Evolutionary conservation across 2,797 vertebrate species (phyloP), one percentile per base, ranked within the genome.

Genomic region (Coregonus suidteri): DNA sequence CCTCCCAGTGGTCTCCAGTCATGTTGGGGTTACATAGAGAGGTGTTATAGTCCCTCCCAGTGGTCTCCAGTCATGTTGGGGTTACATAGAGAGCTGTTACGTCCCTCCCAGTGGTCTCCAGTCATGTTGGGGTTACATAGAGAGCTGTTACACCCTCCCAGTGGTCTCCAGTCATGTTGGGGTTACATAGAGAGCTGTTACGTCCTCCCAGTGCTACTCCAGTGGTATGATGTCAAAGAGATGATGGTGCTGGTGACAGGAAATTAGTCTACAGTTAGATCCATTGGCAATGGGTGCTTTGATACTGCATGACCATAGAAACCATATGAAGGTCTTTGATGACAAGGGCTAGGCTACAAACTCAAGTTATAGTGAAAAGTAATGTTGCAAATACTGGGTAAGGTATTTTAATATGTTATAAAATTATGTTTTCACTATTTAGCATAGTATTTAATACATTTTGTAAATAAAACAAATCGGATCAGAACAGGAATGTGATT

Each of bases 81-180:
- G 4, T 53, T 14, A 14, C 14, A 53, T 4, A 53, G 3, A 53
- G 13, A 53, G 15, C 52, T 13, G 52, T 53, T 53, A 16, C 14
- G 3, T 4, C 52, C n/a, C 52, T 53, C 52, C 13, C 13, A 53
- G 52, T 75, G 78, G 74, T 88, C 15, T 53, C 13, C 52, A 53
- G 52, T 53, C 35, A 53, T 13, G 52, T 14, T 53, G 52, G 15
- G 13, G 52, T 53, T 15, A 53, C 1, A 37, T 37, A 37, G 35
- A 53, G 11, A 53, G 15, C 1, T 56, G 15, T 56, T 56, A 5
- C 4, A 4, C 4, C 3, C 53, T 16, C 53, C 15, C 15, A 56
- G 86, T 91, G 82, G 89, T 83, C 86, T 90, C 87, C 86, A 72
- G 83, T 73, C 4, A 18, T 3, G 85, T 84, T 37, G 35, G 35